Evolutionary conservation across 2,888 invertebrate species (phyloP).

Genomic region (Eumacrocentrus americanus): DNA sequence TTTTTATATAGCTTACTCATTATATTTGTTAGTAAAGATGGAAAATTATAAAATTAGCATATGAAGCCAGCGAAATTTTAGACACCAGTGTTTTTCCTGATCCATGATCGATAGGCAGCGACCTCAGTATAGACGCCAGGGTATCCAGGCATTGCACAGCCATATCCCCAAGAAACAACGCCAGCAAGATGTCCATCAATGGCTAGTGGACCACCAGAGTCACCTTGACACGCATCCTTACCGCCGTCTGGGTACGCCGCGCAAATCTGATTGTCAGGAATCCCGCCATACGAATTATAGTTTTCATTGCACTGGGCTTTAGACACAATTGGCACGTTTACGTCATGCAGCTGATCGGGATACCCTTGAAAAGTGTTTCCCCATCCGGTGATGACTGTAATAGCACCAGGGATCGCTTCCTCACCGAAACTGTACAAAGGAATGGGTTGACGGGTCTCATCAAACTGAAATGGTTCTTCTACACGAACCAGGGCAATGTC

Average conservation of each 20-base stretch:
- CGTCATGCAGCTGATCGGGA: constrained; percentile 60
- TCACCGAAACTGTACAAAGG: constrained; percentile 56
- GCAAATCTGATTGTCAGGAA: constrained; percentile 68
- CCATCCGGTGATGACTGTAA: constrained; percentile 42
- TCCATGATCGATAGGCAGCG: constrained; percentile 61
- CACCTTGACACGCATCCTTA: no score
- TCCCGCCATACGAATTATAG: constrained; percentile 59
- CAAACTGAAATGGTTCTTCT: constrained; percentile 61
- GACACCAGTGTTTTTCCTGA: constrained; percentile 21
- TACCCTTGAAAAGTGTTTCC: constrained; percentile 38
- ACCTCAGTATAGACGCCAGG: constrained; percentile 61
- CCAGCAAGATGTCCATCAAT: constrained; percentile 61
- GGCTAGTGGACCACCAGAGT: constrained; percentile 63
- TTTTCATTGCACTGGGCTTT: constrained; percentile 61
- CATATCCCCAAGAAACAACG: constrained; percentile 64
- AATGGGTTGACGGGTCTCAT: constrained; percentile 61
- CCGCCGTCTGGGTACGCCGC: constrained; percentile 66
- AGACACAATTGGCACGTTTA: constrained; percentile 65
- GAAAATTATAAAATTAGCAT: no score
- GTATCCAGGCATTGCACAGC: constrained; percentile 62
- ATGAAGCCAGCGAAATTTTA: no score
- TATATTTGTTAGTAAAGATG: no score
- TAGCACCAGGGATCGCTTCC: constrained; percentile 12
- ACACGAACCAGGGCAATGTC: constrained; percentile 67
- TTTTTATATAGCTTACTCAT: no score